Base-by-base conservation (phyloP, 2,888 invertebrate species). In the Bellardia bayeri region DNA sequence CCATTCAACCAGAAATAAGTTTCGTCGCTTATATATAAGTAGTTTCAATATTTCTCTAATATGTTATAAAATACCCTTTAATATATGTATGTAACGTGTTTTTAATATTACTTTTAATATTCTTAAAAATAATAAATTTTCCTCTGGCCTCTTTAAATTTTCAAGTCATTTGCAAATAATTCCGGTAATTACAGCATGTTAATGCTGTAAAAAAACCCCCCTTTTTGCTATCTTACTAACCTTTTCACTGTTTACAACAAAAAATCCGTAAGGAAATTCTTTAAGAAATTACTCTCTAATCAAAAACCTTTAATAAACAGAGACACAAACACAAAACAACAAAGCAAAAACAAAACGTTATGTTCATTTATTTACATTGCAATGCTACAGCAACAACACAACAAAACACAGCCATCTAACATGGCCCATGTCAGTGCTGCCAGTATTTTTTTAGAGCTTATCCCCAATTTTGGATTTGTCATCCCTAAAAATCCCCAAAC, bases 131-230 rank as follows among this genome's bases (percentile, higher is more conserved):
- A 37, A 45, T 7, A 11, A 11, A 11, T 6, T 45, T 45, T 13
- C 1, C 13, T 37, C 42, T 54, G 63, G 37, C n/a, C 69, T 63
- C 66, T 23, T 16, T 54, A 33, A 33, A n/a, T 49, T 0, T 51
- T 49, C 16, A 30, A 42, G 33, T 23, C 11, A 58, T 58, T 42
- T 58, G 16, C 82, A 75, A 75, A 75, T 75, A 75, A 61, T 75
- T 66, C 49, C 42, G 33, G 66, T 82, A 74, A 74, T 82, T 82
- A 81, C 64, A 30, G 14, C 64, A 81, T 66, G 37, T 68, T 66
- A 74, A 74, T 66, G 54, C 16, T 66, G 54, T 72, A 56, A 72
- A 54, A 16, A 66, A 78, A 58, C 42, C 72, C 11, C 42, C 16
- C 16, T n/a, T 11, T 37, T 8, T 64, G n/a, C 37, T 40, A 14